Base-by-base conservation (phyloP, 2,113 vertebrate species). In the Bostrychus sinensis region DNA sequence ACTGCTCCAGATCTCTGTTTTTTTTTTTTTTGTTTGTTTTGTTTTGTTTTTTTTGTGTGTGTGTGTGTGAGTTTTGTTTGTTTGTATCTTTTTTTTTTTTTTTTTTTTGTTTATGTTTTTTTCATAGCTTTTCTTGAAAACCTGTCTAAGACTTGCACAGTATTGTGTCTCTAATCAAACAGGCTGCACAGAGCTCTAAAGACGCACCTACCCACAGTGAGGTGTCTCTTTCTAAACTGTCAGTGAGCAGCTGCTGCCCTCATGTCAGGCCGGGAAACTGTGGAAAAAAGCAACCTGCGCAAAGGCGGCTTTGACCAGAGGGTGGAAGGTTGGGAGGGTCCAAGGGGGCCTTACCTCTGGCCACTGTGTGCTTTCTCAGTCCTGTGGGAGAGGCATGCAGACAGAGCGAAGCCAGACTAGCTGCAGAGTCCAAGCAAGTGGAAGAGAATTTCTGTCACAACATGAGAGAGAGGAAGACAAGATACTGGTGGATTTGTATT, bases 181-280 rank as follows among this genome's bases (percentile, higher is more conserved):
- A 62, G n/a, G 39, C 3, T 26, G 48, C 4, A 3, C 38, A 55
- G n/a, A 66, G 28, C 66, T 28, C 25, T 45, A 66, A 53, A 39
- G 41, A 41, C 42, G 66, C 67, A 1, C 26, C 22, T 36, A 25
- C 43, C 61, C 34, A 23, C 32, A 56, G 42, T 64, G 71, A 80
- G 48, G 71, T 89, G 83, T 69, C 61, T 78, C 73, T 81, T 85
- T 89, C 70, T 77, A 75, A 77, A 71, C 26, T 65, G 70, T 59
- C 70, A 28, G 66, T 62, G 58, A 83, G 72, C 69, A 71, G 83
- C 91, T 91, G 89, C 83, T 90, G 80, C 88, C 86, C 88, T 89
- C 62, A 57, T 58, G 64, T 81, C 75, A 63, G 71, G 48, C 77
- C 65, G 62, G 84, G 77, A 88, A 84, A 66, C 81, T 41, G 53